A percentile compares a stretch with the other conserved stretches of the same genome.
These are phyloP conservation scores for Microplitis manilae DNA, from an alignment of 2,888 invertebrate genomes.

Conservation along the genomic window DNA sequence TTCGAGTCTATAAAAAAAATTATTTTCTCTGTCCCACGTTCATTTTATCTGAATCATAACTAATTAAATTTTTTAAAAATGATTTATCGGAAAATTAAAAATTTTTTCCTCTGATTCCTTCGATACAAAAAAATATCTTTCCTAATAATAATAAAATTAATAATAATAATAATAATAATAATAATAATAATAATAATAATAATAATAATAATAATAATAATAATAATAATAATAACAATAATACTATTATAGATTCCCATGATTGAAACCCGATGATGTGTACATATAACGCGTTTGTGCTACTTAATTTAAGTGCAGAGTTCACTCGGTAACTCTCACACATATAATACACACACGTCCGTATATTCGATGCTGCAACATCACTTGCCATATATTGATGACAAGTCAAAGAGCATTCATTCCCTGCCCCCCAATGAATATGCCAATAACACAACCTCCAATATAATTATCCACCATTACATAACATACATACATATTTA, in stretches of 20 bases:
- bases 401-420: conserved; percentile 5
- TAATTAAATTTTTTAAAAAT: no score
- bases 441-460: conserved; percentile 3
- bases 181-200: no score
- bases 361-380: conserved; percentile 4
- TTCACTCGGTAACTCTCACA: neutral
- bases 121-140: no score
- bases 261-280: conserved; percentile 35
- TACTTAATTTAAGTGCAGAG: conserved; percentile 32
- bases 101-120: no score
- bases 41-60: no score
- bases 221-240: no score
- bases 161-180: no score
- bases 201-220: neutral
- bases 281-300: neutral
- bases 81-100: no score
- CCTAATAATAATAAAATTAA: no score
- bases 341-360: neutral
- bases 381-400: conserved; percentile 3
- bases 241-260: conserved; percentile 3
- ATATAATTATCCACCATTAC: conserved; percentile 3
- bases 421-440: neutral
- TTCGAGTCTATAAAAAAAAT: no score
- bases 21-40: no score
- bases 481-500: neutral